Percentiles rank a stretch among this genome's conserved stretches.
Conservation (phyloP, 1,140 invertebrate species). For the Neodiprion fabricii region DNA sequence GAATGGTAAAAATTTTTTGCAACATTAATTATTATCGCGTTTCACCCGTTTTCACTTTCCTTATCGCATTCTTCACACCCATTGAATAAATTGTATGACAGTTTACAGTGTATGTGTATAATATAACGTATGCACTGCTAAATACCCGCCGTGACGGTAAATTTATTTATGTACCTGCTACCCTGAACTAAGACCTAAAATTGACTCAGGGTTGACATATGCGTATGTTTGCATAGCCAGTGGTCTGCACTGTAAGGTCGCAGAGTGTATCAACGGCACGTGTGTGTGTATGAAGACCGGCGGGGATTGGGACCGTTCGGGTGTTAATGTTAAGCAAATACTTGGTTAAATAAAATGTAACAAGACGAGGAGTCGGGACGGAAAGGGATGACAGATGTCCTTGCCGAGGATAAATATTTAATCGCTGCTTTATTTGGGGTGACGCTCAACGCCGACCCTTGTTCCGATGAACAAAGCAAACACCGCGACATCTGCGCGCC, state of each 20-base stretch:
- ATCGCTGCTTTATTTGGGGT: conserved; percentile 33
- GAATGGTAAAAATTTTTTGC: too few species aligned
- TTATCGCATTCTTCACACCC: too few species aligned
- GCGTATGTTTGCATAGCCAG: background rate
- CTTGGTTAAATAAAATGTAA: conserved; percentile 49
- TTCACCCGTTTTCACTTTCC: too few species aligned
- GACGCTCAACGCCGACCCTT: conserved; percentile 25
- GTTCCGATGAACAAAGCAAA: conserved; percentile 15
- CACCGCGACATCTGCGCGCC: conserved; percentile 13
- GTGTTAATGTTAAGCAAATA: conserved; percentile 55
- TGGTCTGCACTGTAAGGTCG: background rate
- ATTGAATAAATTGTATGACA: too few species aligned
- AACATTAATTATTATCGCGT: too few species aligned
- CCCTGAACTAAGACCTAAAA: background rate
- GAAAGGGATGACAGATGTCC: conserved; percentile 44
- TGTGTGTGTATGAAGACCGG: background rate
- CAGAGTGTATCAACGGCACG: background rate
- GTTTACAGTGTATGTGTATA: too few species aligned
- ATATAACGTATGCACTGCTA: too few species aligned
- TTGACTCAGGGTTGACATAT: background rate
- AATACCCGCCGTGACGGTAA: too few species aligned
- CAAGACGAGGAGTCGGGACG: conserved; percentile 28
- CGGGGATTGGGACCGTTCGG: conserved; percentile 14
- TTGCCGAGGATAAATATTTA: conserved; percentile 50
- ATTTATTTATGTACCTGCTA: too few species aligned